Evolutionary conservation across 53 echinoderm and acorn worm species (phyloP).

Genomic region (Mesocentrotus franciscanus): DNA sequence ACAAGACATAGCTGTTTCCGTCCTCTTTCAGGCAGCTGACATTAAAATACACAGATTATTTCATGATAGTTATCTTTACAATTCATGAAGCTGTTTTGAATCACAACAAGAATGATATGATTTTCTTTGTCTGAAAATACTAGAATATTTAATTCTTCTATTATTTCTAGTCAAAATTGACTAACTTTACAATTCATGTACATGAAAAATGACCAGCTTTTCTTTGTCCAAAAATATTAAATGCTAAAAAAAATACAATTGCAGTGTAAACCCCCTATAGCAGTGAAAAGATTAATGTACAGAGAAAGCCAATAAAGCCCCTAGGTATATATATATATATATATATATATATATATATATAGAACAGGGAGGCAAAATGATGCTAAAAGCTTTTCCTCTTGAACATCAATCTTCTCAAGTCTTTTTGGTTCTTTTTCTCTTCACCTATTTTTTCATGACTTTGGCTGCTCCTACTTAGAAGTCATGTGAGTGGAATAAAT

Average conservation of each 20-base stretch:
- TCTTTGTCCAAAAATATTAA: not conserved
- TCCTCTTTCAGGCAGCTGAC: no score
- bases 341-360: not conserved
- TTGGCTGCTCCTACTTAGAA: not conserved
- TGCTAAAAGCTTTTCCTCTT: slow-evolving; percentile 3
- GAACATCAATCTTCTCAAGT: not conserved
- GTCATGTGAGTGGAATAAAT: not conserved
- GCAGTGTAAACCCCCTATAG: not conserved
- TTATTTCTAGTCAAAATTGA: no score
- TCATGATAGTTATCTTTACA: no score
- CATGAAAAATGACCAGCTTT: not conserved
- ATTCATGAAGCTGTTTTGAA: not conserved
- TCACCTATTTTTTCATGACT: not conserved
- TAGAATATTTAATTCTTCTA: no score
- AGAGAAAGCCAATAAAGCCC: not conserved
- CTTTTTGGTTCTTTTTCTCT: not conserved
- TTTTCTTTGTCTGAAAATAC: not conserved
- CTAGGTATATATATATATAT: no score
- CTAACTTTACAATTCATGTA: not conserved
- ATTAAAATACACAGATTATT: no score
- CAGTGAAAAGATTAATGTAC: not conserved
- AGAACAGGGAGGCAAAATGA: not conserved
- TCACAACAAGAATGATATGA: not conserved
- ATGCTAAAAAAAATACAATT: not conserved
- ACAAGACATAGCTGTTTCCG: no score